Percentiles rank a stretch among this genome's conserved stretches.
phyloP scores from a whole-genome alignment of 2,888 invertebrate genomes.

The Pycnomerus fuliginosus region DNA sequence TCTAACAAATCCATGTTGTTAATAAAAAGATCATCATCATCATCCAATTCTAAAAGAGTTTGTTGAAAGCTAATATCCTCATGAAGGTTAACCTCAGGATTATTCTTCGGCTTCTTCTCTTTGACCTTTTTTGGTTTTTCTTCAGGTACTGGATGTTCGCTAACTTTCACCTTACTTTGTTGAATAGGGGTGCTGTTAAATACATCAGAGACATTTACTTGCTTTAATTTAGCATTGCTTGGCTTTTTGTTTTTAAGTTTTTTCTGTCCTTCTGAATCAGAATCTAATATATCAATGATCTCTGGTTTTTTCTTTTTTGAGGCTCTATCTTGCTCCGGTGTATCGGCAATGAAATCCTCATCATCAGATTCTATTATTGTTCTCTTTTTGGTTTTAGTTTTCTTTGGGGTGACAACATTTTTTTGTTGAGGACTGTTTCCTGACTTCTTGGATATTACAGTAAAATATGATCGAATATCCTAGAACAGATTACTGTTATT shows the following conservation, averaged over 20 bases:
- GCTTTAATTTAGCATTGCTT: slow-evolving; percentile 42
- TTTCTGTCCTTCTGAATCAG: slow-evolving; percentile 37
- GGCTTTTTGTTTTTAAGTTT: slow-evolving; percentile 29
- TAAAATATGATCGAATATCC: slow-evolving; percentile 67
- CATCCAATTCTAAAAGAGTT: slow-evolving; percentile 66
- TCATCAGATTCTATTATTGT: slow-evolving; percentile 53
- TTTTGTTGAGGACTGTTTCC: slow-evolving; percentile 24
- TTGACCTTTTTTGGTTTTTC: slow-evolving; percentile 23
- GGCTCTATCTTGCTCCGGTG: slow-evolving; percentile 47
- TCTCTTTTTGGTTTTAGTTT: too few relatives aligned
- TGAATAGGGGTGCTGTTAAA: slow-evolving; percentile 65
- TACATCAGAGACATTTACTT: slow-evolving; percentile 55
- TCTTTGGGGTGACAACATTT: slow-evolving; percentile 38
- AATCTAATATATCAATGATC: slow-evolving; percentile 31
- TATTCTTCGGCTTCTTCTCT: slow-evolving; percentile 36
- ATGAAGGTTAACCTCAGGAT: slow-evolving; percentile 57
- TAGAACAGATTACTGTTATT: slow-evolving; percentile 44
- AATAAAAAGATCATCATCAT: slow-evolving; percentile 49
- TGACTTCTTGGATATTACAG: slow-evolving; percentile 43
- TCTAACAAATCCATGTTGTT: slow-evolving; percentile 42
- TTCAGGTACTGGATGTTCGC: slow-evolving; percentile 6
- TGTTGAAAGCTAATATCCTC: slow-evolving; percentile 71
- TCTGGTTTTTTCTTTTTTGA: slow-evolving; percentile 30
- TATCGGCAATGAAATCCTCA: slow-evolving; percentile 60
- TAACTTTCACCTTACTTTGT: slow-evolving; percentile 50